Base-by-base conservation (phyloP, 2,888 invertebrate genomes). In the Plutella xylostella region DNA sequence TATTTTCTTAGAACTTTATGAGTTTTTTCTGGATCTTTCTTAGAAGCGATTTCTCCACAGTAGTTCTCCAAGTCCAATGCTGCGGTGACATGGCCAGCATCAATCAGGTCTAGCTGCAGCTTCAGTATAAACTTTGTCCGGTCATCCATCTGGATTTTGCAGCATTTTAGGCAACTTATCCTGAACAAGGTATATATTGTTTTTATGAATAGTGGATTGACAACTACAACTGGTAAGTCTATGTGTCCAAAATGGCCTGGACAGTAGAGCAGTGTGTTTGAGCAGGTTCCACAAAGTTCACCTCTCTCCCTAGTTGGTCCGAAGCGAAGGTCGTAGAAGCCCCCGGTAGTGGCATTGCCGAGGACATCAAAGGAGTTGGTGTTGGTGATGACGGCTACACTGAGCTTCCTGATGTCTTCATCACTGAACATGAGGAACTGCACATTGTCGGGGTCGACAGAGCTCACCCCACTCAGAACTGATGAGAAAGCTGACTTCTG, bases 231-330 rank as follows among this genome's bases (percentile, higher is more conserved):
- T 0, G 95, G 94, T 1, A 99, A 79, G 53, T 93, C 92, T 51
- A 99, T 96, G 65, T 97, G 95, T 0, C 98, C 98, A 72, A 96
- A 91, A 74, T 99, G 99, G 0, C 99, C 99, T 0, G 92, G 89
- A 64, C 98, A 98, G 50, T 87, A 79, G 6, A 85, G 64, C 37
- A 87, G 66, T 15, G 85, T 86, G 52, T 88, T 86, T 9, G 87
- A 85, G 63, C 98, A 98, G 6, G 96, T 97, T 3, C 78, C 78
- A 68, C 98, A 98, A 0, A 88, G 83, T 49, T 93, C 92, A 56
- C 83, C 73, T 40, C 85, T 72, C 12, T 89, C 88, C 49, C 86
- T 86, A 30, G 85, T 63, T 2, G 91, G 90, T 6, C 90, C 98
- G 69, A 98, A 78, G 2, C 87, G 85, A 42, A 89, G 88, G 71